These are phyloP conservation scores for Rhimphoctona megacephalus DNA, from an alignment of 2,888 invertebrate genomes.

Conservation along the genomic window DNA sequence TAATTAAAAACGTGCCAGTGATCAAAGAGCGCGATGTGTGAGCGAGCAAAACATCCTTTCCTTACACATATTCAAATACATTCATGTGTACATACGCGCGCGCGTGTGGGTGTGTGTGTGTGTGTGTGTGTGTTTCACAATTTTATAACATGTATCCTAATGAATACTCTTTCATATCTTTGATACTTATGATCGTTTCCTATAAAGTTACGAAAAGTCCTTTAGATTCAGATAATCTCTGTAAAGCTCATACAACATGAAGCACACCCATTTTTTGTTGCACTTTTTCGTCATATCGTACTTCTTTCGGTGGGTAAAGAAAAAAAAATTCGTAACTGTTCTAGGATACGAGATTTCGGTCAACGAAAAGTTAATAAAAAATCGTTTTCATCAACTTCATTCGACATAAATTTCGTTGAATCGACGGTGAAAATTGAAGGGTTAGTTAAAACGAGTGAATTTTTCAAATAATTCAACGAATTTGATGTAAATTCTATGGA, in stretches of 20 bases:
- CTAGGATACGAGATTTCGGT: not conserved
- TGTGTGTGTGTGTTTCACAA: no score
- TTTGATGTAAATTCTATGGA: not conserved
- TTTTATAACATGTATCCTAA: no score
- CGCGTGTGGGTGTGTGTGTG: no score
- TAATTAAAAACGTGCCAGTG: constrained; percentile 68
- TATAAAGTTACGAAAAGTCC: not conserved
- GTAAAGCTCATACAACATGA: not conserved
- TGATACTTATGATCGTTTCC: not conserved
- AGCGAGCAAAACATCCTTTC: constrained; percentile 21
- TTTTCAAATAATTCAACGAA: not conserved
- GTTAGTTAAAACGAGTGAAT: not conserved
- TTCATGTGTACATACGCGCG: no score
- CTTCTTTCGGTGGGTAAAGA: no score
- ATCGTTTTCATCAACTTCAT: not conserved
- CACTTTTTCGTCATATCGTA: no score
- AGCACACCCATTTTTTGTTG: no score
- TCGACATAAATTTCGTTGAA: not conserved
- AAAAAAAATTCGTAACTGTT: not conserved
- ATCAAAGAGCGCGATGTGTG: constrained; percentile 60
- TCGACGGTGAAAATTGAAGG: not conserved
- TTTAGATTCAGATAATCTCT: not conserved
- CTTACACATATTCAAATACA: not conserved
- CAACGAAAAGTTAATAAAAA: not conserved
- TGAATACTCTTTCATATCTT: not conserved